phyloP scores from a whole-genome alignment of 2,113 vertebrate genomes.

The Microtus oregoni region DNA sequence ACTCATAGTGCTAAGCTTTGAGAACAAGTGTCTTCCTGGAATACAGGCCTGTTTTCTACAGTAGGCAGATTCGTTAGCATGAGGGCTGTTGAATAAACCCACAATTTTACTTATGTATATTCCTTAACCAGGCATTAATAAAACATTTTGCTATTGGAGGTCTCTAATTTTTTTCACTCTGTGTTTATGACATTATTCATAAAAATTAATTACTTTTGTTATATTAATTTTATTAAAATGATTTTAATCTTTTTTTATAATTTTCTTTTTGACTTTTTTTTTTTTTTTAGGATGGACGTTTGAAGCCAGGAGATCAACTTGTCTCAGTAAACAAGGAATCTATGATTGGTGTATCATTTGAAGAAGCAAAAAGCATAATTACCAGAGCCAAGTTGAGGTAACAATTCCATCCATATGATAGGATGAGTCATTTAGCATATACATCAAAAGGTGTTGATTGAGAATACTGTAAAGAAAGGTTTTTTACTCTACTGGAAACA shows the following conservation, averaged over 20 bases:
- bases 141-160: slow-evolving; percentile 16
- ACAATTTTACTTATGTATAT: not conserved
- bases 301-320: slow-evolving; percentile 95
- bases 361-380: slow-evolving; percentile 94
- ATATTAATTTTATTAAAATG: not conserved
- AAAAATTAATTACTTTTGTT: not conserved
- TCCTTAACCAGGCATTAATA: slow-evolving; percentile 16
- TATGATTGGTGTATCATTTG: slow-evolving; percentile 94
- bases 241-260: not conserved
- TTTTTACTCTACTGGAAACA: not conserved
- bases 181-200: not conserved
- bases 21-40: not conserved
- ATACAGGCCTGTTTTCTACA: not conserved
- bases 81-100: not conserved
- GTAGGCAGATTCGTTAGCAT: not conserved
- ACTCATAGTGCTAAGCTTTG: not conserved
- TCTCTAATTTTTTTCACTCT: not conserved
- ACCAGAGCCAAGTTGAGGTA: slow-evolving; percentile 92
- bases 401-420: not conserved
- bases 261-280: slow-evolving; percentile 20
- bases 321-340: slow-evolving; percentile 97
- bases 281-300: slow-evolving; percentile 91
- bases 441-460: slow-evolving; percentile 36
- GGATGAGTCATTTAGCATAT: slow-evolving; percentile 32
- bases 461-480: not conserved